These are phyloP conservation scores for Pimephales promelas DNA, from an alignment of 2,113 vertebrate genomes.

Conservation along the genomic window DNA sequence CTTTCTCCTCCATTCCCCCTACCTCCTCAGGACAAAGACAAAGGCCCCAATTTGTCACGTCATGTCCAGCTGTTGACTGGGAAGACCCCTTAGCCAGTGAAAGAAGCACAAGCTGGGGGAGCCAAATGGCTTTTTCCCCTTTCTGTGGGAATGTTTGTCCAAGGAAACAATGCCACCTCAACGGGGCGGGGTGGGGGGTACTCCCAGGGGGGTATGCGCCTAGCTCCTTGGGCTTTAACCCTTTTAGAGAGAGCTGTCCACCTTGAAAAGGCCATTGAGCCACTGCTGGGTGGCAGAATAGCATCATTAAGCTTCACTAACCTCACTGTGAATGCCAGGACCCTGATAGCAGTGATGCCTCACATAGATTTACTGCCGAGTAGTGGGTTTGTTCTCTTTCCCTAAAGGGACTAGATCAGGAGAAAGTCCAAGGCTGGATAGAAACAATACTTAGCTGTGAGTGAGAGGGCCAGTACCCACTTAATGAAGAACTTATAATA, in stretches of 20 bases:
- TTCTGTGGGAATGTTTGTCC: constrained; percentile 88
- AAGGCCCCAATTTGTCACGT: constrained; percentile 92
- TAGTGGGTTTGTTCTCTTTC: constrained; percentile 28
- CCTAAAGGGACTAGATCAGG: constrained; percentile 22
- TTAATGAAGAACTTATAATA: constrained; percentile 51
- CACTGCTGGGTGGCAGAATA: constrained; percentile 59
- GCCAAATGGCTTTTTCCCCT: constrained; percentile 88
- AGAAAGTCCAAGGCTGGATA: constrained; percentile 28
- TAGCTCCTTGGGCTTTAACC: constrained; percentile 61
- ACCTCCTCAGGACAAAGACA: constrained; percentile 67
- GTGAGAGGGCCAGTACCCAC: constrained; percentile 34
- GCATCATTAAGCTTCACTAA: constrained; percentile 66
- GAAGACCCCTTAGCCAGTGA: constrained; percentile 73
- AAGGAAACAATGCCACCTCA: constrained; percentile 70
- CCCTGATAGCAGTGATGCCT: constrained; percentile 44
- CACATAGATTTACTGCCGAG: constrained; percentile 48
- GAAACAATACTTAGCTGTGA: constrained; percentile 33
- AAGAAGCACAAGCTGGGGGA: constrained; percentile 66
- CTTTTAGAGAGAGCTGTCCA: constrained; percentile 59
- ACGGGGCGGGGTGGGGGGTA: constrained; percentile 49
- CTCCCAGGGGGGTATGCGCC: constrained; percentile 53
- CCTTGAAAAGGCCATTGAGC: constrained; percentile 62
- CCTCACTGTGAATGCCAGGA: constrained; percentile 57
- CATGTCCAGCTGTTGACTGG: constrained; percentile 95
- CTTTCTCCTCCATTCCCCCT: constrained; percentile 50